These are phyloP conservation scores for Folsomia candida DNA, from an alignment of 2,888 invertebrate genomes.

Conservation along the genomic window DNA sequence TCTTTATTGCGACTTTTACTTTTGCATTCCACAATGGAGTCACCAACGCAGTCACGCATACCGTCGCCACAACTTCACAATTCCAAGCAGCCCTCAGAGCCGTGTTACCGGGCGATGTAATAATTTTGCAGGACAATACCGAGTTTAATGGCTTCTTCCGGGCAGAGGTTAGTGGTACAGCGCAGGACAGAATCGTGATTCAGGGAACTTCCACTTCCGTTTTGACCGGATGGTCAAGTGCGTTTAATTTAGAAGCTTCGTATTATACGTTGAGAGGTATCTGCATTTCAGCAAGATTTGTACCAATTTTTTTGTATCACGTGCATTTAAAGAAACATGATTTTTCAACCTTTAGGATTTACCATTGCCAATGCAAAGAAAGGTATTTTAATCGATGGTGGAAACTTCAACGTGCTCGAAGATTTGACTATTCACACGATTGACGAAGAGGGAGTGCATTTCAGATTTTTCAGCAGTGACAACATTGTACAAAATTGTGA, in stretches of 20 bases:
- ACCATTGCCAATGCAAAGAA: slow-evolving; percentile 35
- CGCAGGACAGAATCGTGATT: slow-evolving; percentile 29
- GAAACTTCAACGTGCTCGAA: slow-evolving; percentile 36
- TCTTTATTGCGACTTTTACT: no score
- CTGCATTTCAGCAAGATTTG: not conserved
- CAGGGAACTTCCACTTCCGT: slow-evolving; percentile 27
- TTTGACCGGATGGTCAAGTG: slow-evolving; percentile 33
- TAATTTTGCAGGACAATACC: slow-evolving; percentile 22
- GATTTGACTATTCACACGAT: slow-evolving; percentile 35
- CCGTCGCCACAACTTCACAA: slow-evolving; percentile 26
- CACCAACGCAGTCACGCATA: no score
- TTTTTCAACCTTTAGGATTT: no score
- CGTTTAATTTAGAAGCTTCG: slow-evolving; percentile 39
- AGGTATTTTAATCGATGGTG: slow-evolving; percentile 39
- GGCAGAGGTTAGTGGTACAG: slow-evolving; percentile 30
- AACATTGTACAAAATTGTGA: slow-evolving; percentile 25
- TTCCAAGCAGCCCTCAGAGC: slow-evolving; percentile 27
- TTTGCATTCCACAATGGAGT: no score
- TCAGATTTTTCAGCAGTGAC: slow-evolving; percentile 37
- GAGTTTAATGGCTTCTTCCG: slow-evolving; percentile 39
- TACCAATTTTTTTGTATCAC: no score
- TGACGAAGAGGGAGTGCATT: slow-evolving; percentile 42
- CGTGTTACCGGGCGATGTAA: slow-evolving; percentile 36
- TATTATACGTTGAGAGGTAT: slow-evolving; percentile 30
- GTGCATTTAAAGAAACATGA: no score